A percentile compares a stretch with the other conserved stretches of the same genome.
Evolutionary conservation across 2,888 invertebrate species (phyloP).

Genomic region (Platypus cylindrus): DNA sequence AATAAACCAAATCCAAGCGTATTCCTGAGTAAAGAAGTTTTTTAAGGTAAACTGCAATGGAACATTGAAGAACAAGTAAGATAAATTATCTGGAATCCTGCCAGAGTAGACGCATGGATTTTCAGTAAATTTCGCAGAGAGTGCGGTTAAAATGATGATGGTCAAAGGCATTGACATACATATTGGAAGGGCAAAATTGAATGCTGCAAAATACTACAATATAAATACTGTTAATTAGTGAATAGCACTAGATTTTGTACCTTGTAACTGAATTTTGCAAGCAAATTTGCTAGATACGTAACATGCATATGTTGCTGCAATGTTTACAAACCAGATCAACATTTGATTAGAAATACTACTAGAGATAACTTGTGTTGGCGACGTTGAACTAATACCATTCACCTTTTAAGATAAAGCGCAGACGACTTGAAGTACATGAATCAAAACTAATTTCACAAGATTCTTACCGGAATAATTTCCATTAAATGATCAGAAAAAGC

Average conservation of each 20-base stretch:
- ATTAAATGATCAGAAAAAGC: slow-evolving; percentile 45
- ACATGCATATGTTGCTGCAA: slow-evolving; percentile 50
- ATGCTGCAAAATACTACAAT: slow-evolving; percentile 28
- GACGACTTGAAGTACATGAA: background rate
- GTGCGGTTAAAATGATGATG: no score
- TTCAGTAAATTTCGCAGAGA: no score
- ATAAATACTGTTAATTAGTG: background rate
- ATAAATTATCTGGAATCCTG: slow-evolving; percentile 61
- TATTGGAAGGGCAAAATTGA: slow-evolving; percentile 75
- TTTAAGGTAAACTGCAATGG: slow-evolving; percentile 39
- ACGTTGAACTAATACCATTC: background rate
- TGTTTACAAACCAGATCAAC: slow-evolving; percentile 45
- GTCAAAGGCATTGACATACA: no score
- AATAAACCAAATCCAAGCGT: slow-evolving; percentile 66
- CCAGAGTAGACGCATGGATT: no score
- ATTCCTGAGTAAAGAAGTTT: slow-evolving; percentile 46
- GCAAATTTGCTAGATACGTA: slow-evolving; percentile 65
- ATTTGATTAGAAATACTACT: background rate
- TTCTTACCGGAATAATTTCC: slow-evolving; percentile 40
- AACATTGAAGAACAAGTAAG: slow-evolving; percentile 75
- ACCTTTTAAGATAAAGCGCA: background rate
- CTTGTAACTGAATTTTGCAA: slow-evolving; percentile 81
- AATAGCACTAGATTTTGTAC: slow-evolving; percentile 1
- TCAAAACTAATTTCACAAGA: background rate
- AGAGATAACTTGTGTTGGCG: background rate